A percentile compares a stretch with the other conserved stretches of the same genome.
Conservation (phyloP, 2,888 invertebrate genomes). For the Cenopis cana region DNA sequence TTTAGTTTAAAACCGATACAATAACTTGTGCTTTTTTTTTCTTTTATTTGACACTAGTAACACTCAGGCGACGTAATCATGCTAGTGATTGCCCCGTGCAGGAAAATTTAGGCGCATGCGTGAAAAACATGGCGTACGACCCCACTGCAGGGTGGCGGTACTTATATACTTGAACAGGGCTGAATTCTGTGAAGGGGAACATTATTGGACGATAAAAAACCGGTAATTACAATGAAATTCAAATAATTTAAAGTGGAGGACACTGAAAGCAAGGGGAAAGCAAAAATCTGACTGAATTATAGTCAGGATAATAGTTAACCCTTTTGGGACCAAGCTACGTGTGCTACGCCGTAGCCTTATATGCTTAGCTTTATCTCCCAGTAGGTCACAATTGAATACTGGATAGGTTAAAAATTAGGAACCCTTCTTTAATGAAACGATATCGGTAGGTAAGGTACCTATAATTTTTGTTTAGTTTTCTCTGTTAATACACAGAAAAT, state of each 20-base stretch:
- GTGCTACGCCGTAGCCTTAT: no score
- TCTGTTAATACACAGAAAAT: no score
- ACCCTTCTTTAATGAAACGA: no score
- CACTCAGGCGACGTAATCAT: constrained; percentile 57
- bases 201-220: background rate
- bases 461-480: no score
- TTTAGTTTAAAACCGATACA: background rate
- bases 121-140: constrained; percentile 76
- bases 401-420: no score
- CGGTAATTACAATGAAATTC: no score
- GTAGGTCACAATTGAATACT: no score
- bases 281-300: no score
- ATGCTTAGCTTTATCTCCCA: no score
- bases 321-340: background rate
- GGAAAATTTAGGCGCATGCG: constrained; percentile 76
- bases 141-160: constrained; percentile 73
- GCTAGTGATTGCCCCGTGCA: constrained; percentile 74
- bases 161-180: constrained; percentile 56
- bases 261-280: background rate
- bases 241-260: no score
- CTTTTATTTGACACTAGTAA: constrained; percentile 53
- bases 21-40: constrained; percentile 3
- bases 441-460: no score
- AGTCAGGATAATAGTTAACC: background rate
- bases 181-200: constrained; percentile 52